Evolutionary conservation across 2,797 vertebrate genomes (phyloP).

Genomic region (Gephyroberyx darwinii): DNA sequence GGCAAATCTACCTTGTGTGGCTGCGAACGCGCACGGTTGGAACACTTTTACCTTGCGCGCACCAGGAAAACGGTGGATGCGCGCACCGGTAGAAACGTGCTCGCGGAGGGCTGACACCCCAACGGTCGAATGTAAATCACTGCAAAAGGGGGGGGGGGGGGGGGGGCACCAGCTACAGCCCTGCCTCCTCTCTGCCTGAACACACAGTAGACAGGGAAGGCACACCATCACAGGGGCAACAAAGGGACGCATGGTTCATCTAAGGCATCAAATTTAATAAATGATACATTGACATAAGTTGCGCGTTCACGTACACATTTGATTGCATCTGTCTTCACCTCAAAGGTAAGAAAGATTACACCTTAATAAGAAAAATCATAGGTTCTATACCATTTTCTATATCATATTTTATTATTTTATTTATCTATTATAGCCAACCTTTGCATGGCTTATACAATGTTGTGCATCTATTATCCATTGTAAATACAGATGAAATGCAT

Average conservation of each 20-base stretch:
- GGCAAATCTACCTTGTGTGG: no score
- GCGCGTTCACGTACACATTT: conserved; percentile 19
- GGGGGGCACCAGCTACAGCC: conserved; percentile 71
- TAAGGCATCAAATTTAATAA: conserved; percentile 48
- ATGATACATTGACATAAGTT: conserved; percentile 43
- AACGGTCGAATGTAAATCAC: conserved; percentile 64
- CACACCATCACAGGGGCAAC: conserved; percentile 63
- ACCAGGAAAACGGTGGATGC: not conserved
- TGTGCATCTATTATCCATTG: not conserved
- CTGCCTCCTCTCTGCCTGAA: conserved; percentile 69
- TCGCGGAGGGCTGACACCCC: conserved; percentile 47
- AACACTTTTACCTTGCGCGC: not conserved
- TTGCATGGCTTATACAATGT: not conserved
- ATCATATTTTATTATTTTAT: not conserved
- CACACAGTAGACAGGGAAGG: conserved; percentile 49
- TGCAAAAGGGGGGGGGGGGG: conserved; percentile 66
- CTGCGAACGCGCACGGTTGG: conserved; percentile 30
- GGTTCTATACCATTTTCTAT: not conserved
- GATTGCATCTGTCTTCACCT: conserved; percentile 56
- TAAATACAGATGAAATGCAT: conserved; percentile 16
- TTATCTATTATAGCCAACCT: not conserved
- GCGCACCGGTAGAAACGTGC: conserved; percentile 38
- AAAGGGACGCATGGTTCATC: conserved; percentile 69
- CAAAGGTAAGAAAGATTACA: conserved; percentile 62
- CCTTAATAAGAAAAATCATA: not conserved